Evolutionary conservation across 1,140 invertebrate genomes (phyloP), one percentile per base, ranked within the genome.

Genomic region (Drosophila subobscura): DNA sequence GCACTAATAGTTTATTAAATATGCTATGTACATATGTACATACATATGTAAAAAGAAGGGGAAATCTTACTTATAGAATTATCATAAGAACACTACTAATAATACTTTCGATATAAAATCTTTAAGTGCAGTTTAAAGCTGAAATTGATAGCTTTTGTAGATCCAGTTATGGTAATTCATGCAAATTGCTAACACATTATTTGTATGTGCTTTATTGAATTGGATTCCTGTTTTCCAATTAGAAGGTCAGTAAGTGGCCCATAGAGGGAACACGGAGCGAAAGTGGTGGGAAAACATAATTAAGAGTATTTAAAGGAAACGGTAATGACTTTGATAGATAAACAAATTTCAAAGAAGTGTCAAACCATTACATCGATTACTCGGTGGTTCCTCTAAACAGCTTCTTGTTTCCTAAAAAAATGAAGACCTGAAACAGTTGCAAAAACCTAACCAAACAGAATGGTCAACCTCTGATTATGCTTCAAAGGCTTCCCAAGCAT

Each of bases 401-500:
- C 22, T 33, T 58, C 12, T 29, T 22, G 27, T 44, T 66, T 65
- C 8, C 14, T 44, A 1, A 25, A 37, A 51, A 45, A 46, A 22
- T 14, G n/a, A 3, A 33, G 23, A 33, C 27, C 16, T 20, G 33
- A 61, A 42, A 47, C 50, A 23, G 55, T 60, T 49, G 40, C 27
- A 65, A 63, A 53, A n/a, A 44, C 16, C 23, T 49, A 66, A 23
- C 49, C 65, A 54, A 66, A 54, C 60, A 41, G 60, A 67, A 68
- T 66, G 61, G 65, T 68, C 65, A 67, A 46, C 29, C 61, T 8
- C 50, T 50, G 55, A 67, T 68, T 67, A 68, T 66, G 47, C 65
- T 67, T 53, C 25, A 20, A 47, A 49, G 46, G 29, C 46, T 67
- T 60, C 65, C 53, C 41, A 47, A 44, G 65, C 60, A 42, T 46